Base-by-base conservation (phyloP, 2,888 invertebrate species). In the Heliconius hortense region DNA sequence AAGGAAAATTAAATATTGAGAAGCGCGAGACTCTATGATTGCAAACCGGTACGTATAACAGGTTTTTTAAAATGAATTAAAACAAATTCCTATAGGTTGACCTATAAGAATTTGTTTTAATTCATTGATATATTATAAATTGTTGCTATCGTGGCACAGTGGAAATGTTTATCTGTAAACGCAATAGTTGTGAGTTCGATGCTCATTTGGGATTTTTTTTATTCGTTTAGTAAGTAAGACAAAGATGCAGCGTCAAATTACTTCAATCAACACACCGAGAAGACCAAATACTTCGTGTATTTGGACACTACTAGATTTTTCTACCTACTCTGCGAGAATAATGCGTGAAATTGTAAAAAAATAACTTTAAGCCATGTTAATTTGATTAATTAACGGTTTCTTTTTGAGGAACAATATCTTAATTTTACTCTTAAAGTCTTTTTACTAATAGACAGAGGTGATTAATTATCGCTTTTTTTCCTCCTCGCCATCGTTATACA, bases 1-100 rank as follows among this genome's bases (percentile, higher is more conserved):
- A 64, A 64, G 63, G 63, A 64, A 64, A 64, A 43, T 43, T 43
- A 43, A 64, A 21, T n/a, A n/a, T 35, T 13, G n/a, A n/a, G 35
- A 64, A n/a, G 1, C 11, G 5, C n/a, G n/a, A 63, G 15, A 28
- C 7, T 62, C 11, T 35, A 35, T 35, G 13, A 64, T 35, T 64
- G 11, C 13, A 35, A 64, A 64, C 64, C n/a, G 21, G 64, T 64
- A 64, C 4, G 43, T 43, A 35, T 63, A 64, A 64, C 64, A 10
- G 35, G 64, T 35, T 64, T 35, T 35, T 0, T 64, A 35, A 2
- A 21, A 63, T 21, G 18, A 31, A 21, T 63, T 31, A 63, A 21
- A 31, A 31, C 11, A 64, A 35, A 64, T 64, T 64, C 35, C n/a
- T 21, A 35, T 64, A 21, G 35, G 11, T 35, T 63, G 21, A 31